phyloP scores from a whole-genome alignment of 37 sponge, comb jelly and placozoan species.

The Chondrilla cf. caribensis region DNA sequence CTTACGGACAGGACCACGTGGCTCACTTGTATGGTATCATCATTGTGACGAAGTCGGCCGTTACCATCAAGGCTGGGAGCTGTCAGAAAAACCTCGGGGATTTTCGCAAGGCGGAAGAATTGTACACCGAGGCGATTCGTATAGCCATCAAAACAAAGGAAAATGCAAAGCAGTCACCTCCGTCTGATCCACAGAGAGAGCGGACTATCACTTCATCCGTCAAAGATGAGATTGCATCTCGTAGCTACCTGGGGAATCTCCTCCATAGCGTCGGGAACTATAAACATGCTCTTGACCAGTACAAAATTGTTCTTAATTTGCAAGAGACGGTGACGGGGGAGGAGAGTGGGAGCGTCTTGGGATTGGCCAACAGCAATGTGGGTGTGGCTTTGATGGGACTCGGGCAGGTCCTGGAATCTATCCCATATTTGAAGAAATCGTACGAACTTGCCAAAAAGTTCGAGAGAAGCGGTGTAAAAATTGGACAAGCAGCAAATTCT shows the following conservation, averaged over 20 bases:
- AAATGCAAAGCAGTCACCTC: background rate
- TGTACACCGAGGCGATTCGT: background rate
- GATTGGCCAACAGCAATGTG: constrained; percentile 74
- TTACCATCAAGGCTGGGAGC: background rate
- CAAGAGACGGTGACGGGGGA: constrained; percentile 22
- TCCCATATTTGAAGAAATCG: background rate
- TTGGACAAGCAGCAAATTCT: background rate
- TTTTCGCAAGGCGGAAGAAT: background rate
- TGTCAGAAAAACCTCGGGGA: background rate
- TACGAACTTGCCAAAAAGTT: background rate
- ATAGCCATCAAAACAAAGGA: background rate
- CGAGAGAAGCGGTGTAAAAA: background rate
- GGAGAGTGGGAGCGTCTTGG: constrained; percentile 43
- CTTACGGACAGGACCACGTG: constrained; percentile 16
- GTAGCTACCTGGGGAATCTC: constrained; percentile 57
- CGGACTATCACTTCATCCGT: background rate
- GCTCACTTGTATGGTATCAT: constrained; percentile 15
- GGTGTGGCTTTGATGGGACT: constrained; percentile 70
- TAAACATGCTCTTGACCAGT: constrained; percentile 44
- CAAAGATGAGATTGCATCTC: constrained; percentile 44
- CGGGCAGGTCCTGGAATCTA: background rate
- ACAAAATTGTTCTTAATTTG: constrained; percentile 29
- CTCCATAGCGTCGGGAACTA: constrained; percentile 55
- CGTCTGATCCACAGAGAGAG: background rate
- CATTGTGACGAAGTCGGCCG: constrained; percentile 30